Evolutionary conservation across 2,888 invertebrate genomes (phyloP), one percentile per base, ranked within the genome.

Genomic region (Tinea semifulvella): DNA sequence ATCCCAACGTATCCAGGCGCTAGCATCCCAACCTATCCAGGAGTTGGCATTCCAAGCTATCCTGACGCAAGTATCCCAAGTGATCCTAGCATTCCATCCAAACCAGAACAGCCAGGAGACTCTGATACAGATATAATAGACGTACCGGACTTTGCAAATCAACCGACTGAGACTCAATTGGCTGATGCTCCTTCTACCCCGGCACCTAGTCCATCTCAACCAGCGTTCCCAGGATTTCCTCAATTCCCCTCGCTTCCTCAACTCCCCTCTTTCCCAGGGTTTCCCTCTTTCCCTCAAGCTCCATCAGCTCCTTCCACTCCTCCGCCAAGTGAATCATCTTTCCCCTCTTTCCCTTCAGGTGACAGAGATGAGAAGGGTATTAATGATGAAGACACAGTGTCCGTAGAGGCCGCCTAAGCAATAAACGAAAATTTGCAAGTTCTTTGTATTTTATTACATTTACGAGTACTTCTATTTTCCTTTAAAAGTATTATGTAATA

Each of bases 331-430:
- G 18, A 19, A 39, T 45, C 50, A 1, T 43, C 49, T 1, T 47
- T 52, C 8, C 60, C 57, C 2, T 57, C 59, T 46, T 49, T 56
- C n/a, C 63, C 64, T 1, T 60, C 60, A 10, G 57, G 56, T 2
- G 51, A 48, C 18, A 60, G 55, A 27, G 58, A 56, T n/a, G 64
- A 67, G 47, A 58, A 60, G 50, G 65, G 69, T 13, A 44, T 75
- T 2, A 76, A 69, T 47, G 75, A 79, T 19, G 79, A 75, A 60
- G 80, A 80, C 45, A 70, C 79, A 10, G 53, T 80, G 55, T 63
- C 79, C n/a, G 68, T 80, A 42, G 80, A 80, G 47, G 70, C 79
- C 45, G 79, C 77, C 46, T 70, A 63, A 58, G 11, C n/a, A 31
- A 22, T 31, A 31, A 31, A 31, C 31, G 13, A 2, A 31, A n/a